A percentile compares a stretch with the other conserved stretches of the same genome.
These are phyloP conservation scores for Zaprionus inermis DNA, from an alignment of 1,140 invertebrate genomes.

Conservation along the genomic window DNA sequence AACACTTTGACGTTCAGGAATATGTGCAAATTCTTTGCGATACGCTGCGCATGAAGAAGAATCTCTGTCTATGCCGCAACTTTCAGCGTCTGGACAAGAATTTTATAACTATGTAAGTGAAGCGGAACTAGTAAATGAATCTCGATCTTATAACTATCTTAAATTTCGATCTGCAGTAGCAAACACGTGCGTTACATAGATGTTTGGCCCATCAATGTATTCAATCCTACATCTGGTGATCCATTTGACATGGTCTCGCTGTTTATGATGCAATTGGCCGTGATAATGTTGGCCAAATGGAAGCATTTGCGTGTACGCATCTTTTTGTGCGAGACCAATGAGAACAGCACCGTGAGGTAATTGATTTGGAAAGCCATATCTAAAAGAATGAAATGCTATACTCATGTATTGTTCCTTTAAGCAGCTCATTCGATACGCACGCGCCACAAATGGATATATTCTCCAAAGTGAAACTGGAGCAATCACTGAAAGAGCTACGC, in stretches of 20 bases:
- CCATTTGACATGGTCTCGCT: constrained; percentile 94
- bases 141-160: not conserved
- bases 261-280: constrained; percentile 98
- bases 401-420: not conserved
- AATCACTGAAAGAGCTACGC: constrained; percentile 87
- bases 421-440: constrained; percentile 83
- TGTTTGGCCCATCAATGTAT: constrained; percentile 97
- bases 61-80: constrained; percentile 96
- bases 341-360: constrained; percentile 64
- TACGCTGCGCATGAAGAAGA: constrained; percentile 96
- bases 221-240: constrained; percentile 90
- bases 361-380: not conserved
- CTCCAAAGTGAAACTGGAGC: constrained; percentile 85
- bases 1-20: constrained; percentile 86
- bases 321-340: constrained; percentile 89
- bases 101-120: constrained; percentile 87
- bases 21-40: constrained; percentile 96
- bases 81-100: constrained; percentile 93
- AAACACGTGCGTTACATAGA: constrained; percentile 93
- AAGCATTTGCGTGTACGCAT: constrained; percentile 92
- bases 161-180: constrained; percentile 83
- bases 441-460: constrained; percentile 83
- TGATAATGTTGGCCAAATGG: constrained; percentile 96
- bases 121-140: not conserved
- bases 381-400: not conserved